These are phyloP conservation scores for Drosophila sucinea DNA, from an alignment of 1,140 invertebrate genomes.

Conservation along the genomic window DNA sequence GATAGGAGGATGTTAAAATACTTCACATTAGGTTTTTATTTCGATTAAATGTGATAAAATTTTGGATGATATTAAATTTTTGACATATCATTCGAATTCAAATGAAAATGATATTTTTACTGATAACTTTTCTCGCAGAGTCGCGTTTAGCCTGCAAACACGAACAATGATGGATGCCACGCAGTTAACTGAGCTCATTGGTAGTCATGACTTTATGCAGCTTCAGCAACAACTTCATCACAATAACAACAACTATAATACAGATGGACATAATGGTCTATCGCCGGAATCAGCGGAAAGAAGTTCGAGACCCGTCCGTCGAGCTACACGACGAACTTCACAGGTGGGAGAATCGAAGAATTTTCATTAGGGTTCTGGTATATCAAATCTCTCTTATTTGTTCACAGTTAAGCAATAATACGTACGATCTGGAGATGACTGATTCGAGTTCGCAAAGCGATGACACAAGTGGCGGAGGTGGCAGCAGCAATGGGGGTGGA, in stretches of 20 bases:
- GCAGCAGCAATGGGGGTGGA: slow-evolving; percentile 79
- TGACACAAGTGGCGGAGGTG: slow-evolving; percentile 81
- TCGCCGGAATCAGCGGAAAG: slow-evolving; percentile 66
- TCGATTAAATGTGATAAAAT: too few relatives aligned
- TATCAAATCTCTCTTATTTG: neutral
- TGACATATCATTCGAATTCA: too few relatives aligned
- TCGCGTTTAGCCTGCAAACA: slow-evolving; percentile 11
- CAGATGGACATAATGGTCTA: slow-evolving; percentile 68
- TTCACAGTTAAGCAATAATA: slow-evolving; percentile 79
- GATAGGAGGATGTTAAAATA: too few relatives aligned
- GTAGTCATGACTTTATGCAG: slow-evolving; percentile 72
- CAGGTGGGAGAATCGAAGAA: slow-evolving; percentile 50
- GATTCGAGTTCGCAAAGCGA: slow-evolving; percentile 83
- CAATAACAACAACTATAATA: slow-evolving; percentile 75
- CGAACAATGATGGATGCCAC: slow-evolving; percentile 62
- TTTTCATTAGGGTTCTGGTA: neutral
- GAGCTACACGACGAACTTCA: slow-evolving; percentile 73
- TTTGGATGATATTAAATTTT: too few relatives aligned
- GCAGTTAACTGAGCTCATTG: slow-evolving; percentile 73
- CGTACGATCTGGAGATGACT: slow-evolving; percentile 82
- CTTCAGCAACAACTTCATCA: slow-evolving; percentile 70
- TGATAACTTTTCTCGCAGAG: neutral
- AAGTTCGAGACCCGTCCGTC: slow-evolving; percentile 64
- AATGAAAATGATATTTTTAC: too few relatives aligned
- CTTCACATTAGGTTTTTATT: too few relatives aligned